Conservation (phyloP, 1,140 invertebrate species). For the Bombus huntii region DNA sequence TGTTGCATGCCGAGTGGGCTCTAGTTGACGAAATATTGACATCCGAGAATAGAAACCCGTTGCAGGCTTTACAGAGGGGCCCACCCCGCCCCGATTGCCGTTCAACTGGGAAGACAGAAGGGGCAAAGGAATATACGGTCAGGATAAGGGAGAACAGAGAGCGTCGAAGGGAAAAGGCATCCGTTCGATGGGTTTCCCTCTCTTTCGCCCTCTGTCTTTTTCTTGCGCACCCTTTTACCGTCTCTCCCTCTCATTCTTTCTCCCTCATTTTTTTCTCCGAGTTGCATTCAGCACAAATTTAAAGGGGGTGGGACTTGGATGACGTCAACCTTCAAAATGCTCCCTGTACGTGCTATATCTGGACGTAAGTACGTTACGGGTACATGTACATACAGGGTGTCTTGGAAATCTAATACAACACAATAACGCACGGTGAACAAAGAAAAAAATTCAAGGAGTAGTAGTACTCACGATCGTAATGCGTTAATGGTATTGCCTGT, state of each 20-base stretch:
- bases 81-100: slow-evolving; percentile 19
- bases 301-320: slow-evolving; percentile 67
- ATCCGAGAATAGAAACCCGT: slow-evolving; percentile 79
- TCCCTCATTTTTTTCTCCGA: slow-evolving; percentile 17
- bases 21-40: slow-evolving; percentile 81
- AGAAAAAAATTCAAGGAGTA: too few species aligned
- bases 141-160: slow-evolving; percentile 51
- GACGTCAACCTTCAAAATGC: slow-evolving; percentile 73
- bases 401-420: slow-evolving; percentile 28
- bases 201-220: slow-evolving; percentile 34
- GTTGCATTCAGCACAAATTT: slow-evolving; percentile 68
- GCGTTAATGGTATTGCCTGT: not conserved
- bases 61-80: slow-evolving; percentile 61
- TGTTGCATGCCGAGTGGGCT: slow-evolving; percentile 71
- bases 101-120: slow-evolving; percentile 43
- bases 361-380: slow-evolving; percentile 40
- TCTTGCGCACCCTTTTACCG: slow-evolving; percentile 1
- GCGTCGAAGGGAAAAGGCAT: slow-evolving; percentile 41
- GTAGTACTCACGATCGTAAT: not conserved
- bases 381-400: slow-evolving; percentile 19
- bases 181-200: slow-evolving; percentile 28
- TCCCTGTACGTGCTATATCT: slow-evolving; percentile 60
- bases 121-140: slow-evolving; percentile 49
- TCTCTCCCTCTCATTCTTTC: slow-evolving; percentile 7
- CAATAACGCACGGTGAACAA: not conserved